Conservation (phyloP, 2,113 vertebrate genomes). For the Chionomys nivalis region DNA sequence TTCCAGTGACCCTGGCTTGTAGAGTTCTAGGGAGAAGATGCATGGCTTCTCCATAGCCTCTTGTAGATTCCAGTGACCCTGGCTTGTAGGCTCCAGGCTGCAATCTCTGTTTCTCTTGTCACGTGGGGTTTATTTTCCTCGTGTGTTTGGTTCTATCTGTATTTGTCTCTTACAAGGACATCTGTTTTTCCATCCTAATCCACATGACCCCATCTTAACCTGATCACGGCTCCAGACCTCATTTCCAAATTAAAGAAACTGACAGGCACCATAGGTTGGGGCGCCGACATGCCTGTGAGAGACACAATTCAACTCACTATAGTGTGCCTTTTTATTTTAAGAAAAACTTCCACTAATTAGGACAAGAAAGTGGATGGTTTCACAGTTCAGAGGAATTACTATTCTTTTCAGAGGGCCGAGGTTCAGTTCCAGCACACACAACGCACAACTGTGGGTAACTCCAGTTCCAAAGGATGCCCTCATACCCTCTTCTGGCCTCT, state of each 20-base stretch:
- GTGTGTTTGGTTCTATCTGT: not conserved
- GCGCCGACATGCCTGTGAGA: not conserved
- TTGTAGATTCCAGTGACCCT: not conserved
- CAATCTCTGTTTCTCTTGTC: not conserved
- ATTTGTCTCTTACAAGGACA: not conserved
- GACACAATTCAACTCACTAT: not conserved
- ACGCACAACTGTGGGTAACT: not conserved
- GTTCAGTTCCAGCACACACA: not conserved
- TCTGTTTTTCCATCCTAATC: not conserved
- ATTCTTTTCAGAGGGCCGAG: not conserved
- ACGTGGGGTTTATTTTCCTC: accelerated
- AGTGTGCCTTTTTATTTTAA: not conserved
- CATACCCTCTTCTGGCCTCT: not conserved
- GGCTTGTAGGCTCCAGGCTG: not conserved
- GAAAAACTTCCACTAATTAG: not conserved
- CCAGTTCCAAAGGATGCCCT: not conserved
- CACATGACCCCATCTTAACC: not conserved
- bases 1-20: not conserved
- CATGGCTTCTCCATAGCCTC: not conserved
- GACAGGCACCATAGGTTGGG: not conserved
- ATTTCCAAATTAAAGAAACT: not conserved
- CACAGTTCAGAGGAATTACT: not conserved
- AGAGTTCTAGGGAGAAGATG: not conserved
- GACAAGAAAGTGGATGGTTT: not conserved
- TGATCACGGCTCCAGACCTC: not conserved